These are phyloP conservation scores for Hypsibius dujardini DNA, from an alignment of 1,140 invertebrate genomes.

Conservation along the genomic window DNA sequence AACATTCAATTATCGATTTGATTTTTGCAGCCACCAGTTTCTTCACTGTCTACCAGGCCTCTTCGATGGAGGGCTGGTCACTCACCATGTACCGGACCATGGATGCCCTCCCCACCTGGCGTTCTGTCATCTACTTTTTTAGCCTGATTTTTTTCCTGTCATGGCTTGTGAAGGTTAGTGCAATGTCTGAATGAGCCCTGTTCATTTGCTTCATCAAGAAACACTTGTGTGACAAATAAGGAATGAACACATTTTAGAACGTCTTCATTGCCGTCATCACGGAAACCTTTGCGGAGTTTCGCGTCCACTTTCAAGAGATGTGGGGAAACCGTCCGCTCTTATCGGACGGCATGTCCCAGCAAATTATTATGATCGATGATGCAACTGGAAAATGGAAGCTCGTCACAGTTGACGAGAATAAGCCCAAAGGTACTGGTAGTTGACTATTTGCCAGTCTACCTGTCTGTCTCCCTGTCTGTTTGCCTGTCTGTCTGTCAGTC, in stretches of 20 bases:
- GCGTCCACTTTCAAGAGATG: conserved; percentile 99
- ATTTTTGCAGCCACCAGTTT: conserved; percentile 69
- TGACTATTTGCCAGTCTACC: no score
- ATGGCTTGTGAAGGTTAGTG: conserved; percentile 78
- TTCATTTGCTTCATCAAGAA: neutral
- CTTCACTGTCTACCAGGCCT: conserved; percentile 98
- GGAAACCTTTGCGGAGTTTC: conserved; percentile 98
- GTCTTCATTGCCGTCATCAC: conserved; percentile 99
- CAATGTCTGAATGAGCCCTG: no score
- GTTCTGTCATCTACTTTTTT: conserved; percentile 88
- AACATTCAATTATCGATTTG: conserved; percentile 21
- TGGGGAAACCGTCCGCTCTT: conserved; percentile 76
- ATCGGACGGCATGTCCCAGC: conserved; percentile 29
- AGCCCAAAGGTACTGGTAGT: conserved; percentile 39
- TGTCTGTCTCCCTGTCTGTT: no score
- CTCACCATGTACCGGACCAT: conserved; percentile 98
- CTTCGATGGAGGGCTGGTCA: conserved; percentile 98
- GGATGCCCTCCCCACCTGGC: conserved; percentile 85
- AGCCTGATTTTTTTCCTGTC: conserved; percentile 99
- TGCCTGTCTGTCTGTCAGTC: no score
- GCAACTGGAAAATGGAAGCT: conserved; percentile 70
- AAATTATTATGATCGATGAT: conserved; percentile 44
- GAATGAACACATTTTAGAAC: conserved; percentile 41
- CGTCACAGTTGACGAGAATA: conserved; percentile 83
- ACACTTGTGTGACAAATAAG: neutral